These are phyloP conservation scores for Pseudocheirus occidentalis DNA, from an alignment of 2,797 vertebrate species.

Conservation along the genomic window DNA sequence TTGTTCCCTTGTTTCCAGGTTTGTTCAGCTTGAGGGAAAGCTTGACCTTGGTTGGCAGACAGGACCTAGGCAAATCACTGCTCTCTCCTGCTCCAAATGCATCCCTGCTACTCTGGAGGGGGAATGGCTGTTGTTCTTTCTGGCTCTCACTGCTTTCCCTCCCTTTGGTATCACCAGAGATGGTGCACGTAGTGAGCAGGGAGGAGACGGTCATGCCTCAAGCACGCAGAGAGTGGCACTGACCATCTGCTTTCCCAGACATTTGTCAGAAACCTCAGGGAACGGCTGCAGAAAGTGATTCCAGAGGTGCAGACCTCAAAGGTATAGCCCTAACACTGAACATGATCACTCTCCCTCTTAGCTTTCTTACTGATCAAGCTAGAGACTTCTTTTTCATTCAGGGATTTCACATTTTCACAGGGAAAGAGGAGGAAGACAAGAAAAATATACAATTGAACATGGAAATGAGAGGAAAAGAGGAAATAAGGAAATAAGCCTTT, in stretches of 20 bases:
- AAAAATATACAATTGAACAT: background rate
- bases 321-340: background rate
- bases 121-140: background rate
- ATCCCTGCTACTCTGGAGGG: background rate
- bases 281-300: background rate
- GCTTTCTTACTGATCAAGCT: constrained; percentile 8
- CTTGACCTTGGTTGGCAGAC: background rate
- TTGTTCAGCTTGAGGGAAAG: background rate
- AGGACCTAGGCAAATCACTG: background rate
- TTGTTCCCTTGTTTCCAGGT: background rate
- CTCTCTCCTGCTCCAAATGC: background rate
- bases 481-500: constrained; percentile 33
- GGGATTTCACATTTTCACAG: background rate
- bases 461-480: constrained; percentile 15
- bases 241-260: background rate
- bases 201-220: background rate
- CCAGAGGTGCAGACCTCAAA: background rate
- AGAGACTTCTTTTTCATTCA: background rate
- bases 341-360: background rate
- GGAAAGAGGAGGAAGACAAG: constrained; percentile 19
- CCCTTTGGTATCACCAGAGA: background rate
- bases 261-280: background rate
- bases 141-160: background rate
- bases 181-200: background rate
- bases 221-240: too few relatives aligned